phyloP scores from a whole-genome alignment of 1,140 invertebrate genomes.

The Zaprionus vittiger region DNA sequence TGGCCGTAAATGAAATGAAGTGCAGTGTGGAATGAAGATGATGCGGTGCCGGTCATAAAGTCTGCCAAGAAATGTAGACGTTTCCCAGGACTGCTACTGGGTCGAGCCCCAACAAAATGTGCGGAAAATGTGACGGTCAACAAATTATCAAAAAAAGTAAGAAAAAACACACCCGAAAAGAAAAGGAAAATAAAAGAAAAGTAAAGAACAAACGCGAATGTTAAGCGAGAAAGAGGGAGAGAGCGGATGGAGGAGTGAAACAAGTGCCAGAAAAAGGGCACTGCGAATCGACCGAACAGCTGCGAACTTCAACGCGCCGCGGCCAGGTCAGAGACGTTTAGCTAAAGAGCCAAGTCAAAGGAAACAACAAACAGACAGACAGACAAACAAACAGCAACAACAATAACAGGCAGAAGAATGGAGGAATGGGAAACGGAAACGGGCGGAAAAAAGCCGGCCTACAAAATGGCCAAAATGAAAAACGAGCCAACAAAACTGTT shows the following conservation, averaged over 20 bases:
- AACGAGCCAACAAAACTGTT: constrained; percentile 17
- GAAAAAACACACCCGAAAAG: constrained; percentile 7
- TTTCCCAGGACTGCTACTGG: constrained; percentile 31
- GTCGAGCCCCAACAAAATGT: constrained; percentile 50
- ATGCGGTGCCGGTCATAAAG: constrained; percentile 41
- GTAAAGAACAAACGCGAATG: constrained; percentile 29
- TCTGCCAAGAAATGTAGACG: constrained; percentile 51
- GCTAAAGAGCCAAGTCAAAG: constrained; percentile 35
- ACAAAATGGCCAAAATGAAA: constrained; percentile 47
- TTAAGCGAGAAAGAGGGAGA: constrained; percentile 7
- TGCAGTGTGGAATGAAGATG: constrained; percentile 40
- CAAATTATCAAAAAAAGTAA: constrained; percentile 68
- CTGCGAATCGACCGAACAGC: constrained; percentile 44
- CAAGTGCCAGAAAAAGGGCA: constrained; percentile 28
- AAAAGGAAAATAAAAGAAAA: constrained; percentile 17
- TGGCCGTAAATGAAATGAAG: constrained; percentile 38
- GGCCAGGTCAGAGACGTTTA: constrained; percentile 36
- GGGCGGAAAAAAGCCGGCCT: constrained; percentile 46
- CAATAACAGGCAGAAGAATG: not conserved
- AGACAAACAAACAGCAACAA: constrained; percentile 23
- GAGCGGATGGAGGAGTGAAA: constrained; percentile 35
- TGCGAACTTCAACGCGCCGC: constrained; percentile 52
- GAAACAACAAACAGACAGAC: constrained; percentile 19
- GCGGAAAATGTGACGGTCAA: constrained; percentile 75
- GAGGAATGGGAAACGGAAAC: constrained; percentile 36